Evolutionary conservation across 2,113 vertebrate species (phyloP), one percentile per base, ranked within the genome.

Genomic region (Corvus hawaiiensis): DNA sequence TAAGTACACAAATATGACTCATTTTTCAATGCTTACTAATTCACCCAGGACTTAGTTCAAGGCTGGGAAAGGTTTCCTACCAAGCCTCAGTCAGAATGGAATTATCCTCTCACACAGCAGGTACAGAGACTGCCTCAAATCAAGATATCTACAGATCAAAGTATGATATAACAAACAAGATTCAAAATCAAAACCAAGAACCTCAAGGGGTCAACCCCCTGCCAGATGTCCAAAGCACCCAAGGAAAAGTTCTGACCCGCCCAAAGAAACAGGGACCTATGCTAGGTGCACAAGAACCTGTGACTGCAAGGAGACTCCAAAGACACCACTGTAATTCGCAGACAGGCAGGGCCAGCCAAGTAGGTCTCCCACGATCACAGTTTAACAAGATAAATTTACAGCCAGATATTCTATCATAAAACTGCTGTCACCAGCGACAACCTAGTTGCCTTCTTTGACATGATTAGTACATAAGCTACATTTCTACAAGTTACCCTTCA

Each of bases 81-180:
- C 39, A 75, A 81, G 21, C 16, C 44, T 64, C 61, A 46, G 24
- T 77, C 62, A 85, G 52, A 93, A 77, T 22, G 24, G 17, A 91
- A 46, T 23, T 15, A 79, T 22, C n/a, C 26, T n/a, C 46, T 73
- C 43, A 33, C 73, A 71, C 9, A 73, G 28, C 55, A 77, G 37
- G 28, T 58, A 68, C 16, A 63, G 44, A 92, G 27, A 52, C 22
- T 43, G 16, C 20, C 22, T 35, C 80, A 88, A 80, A 76, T 19
- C 49, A 43, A 52, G 22, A 3, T 10, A 28, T 7, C 62, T 52
- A 55, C 0, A 0, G 37, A 91, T 1, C 3, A 0, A 86, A 86
- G 37, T 10, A 86, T 5, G 10, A 39, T 13, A 4, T 5, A 74
- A 72, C 4, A 56, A 87, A 17, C 8, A 72, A 82, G 41, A 52